These are phyloP conservation scores for Telenomus remus DNA, from an alignment of 1,140 invertebrate genomes.

Conservation along the genomic window DNA sequence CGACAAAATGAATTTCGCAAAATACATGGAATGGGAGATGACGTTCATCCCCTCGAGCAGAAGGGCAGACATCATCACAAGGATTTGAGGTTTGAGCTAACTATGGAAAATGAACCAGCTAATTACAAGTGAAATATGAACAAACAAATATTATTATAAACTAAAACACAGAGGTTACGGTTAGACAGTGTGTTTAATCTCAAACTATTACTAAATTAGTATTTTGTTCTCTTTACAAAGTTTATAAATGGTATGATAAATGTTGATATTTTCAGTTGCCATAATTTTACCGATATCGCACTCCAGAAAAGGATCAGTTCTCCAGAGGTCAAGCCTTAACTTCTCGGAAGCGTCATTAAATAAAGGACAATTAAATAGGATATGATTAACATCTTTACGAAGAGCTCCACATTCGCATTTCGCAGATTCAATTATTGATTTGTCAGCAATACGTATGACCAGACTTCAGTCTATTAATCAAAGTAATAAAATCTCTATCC, in stretches of 20 bases:
- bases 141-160: too few species aligned
- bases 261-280: too few species aligned
- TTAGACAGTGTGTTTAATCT: too few species aligned
- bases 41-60: too few species aligned
- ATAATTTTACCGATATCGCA: neutral
- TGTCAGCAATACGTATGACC: neutral
- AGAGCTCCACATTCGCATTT: neutral
- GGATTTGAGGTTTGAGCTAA: too few species aligned
- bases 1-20: too few species aligned
- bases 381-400: neutral
- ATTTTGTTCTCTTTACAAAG: neutral
- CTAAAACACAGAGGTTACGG: too few species aligned
- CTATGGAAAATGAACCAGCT: too few species aligned
- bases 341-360: neutral
- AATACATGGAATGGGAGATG: too few species aligned
- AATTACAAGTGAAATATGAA: too few species aligned
- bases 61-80: too few species aligned
- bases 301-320: neutral
- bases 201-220: neutral
- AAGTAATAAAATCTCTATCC: neutral
- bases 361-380: neutral
- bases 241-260: neutral
- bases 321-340: neutral
- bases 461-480: neutral
- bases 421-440: neutral